Evolutionary conservation across 2,797 vertebrate genomes (phyloP), one percentile per base, ranked within the genome.

Genomic region (Enteromius mattozi): DNA sequence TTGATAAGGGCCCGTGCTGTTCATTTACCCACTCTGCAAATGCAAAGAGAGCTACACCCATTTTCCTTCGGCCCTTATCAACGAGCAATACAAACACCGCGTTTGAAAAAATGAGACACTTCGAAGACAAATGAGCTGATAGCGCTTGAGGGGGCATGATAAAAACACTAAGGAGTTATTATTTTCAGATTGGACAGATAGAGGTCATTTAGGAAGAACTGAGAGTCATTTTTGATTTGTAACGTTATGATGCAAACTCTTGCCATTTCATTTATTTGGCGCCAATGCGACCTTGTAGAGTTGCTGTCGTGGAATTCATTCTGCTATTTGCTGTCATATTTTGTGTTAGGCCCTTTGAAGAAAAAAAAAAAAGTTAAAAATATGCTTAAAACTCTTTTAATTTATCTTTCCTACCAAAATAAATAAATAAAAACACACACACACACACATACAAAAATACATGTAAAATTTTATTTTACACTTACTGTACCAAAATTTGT

Each of bases 1-100:
- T 94, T 90, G 94, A 95, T 91, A 92, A 96, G 93, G 93, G 85
- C 82, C 90, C 95, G 94, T 93, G 61, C 93, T 93, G 93, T 87
- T 91, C 91, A 90, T 94, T 96, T 92, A 95, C 93, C 92, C 92
- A 91, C 93, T 91, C 91, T 84, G 89, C 91, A 92, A 95, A 93
- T 90, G 93, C 92, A 95, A 96, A 97, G 91, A 96, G 89, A 93
- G 94, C 92, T 94, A 92, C 95, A 93, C 94, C 94, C 92, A 94
- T 85, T 88, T 86, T 82, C 79, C 86, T 81, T 83, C 47, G 81
- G 78, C 54, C 70, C 83, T 86, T 88, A 89, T 87, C 88, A 69
- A 42, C 42, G n/a, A 19, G 63, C 69, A 83, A 85, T 54, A 76
- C 85, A 91, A 89, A 89, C 86, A 90, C 33, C 45, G 49, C 45